These are phyloP conservation scores for Peromyscus polionotus DNA, from an alignment of 2,113 vertebrate species.

Conservation along the genomic window DNA sequence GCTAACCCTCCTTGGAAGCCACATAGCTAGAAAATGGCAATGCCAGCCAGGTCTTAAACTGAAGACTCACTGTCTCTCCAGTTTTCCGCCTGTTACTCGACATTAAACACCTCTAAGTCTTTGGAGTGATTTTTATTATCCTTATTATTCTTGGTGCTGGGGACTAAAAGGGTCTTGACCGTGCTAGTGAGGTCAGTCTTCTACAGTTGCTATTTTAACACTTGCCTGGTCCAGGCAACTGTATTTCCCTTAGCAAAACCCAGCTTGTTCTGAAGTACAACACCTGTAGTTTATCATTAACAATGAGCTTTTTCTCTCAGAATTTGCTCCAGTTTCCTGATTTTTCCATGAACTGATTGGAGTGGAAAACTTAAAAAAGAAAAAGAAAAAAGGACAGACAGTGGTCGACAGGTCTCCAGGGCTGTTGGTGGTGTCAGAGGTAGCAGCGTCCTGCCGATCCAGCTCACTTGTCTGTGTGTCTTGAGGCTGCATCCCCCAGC, in stretches of 20 bases:
- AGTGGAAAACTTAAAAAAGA: not conserved
- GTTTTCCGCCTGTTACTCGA: not conserved
- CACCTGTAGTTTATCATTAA: not conserved
- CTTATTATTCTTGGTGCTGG: not conserved
- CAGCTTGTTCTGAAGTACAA: conserved; percentile 34
- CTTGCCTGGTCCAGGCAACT: not conserved
- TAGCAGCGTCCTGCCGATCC: not conserved
- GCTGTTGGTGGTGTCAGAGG: not conserved
- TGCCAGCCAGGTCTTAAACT: not conserved
- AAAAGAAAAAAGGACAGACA: not conserved
- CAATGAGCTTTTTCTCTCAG: not conserved
- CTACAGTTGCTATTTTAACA: not conserved
- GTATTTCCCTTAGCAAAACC: conserved; percentile 19
- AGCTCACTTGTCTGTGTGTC: not conserved
- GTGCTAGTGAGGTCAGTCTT: not conserved
- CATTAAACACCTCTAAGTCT: not conserved
- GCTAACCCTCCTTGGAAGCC: not conserved
- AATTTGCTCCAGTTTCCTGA: not conserved
- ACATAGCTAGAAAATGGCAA: not conserved
- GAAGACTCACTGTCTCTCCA: not conserved
- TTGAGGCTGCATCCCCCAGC: conserved; percentile 7
- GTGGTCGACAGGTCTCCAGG: not conserved
- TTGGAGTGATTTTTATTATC: not conserved
- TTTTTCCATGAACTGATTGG: not conserved
- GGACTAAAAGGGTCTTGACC: not conserved